A percentile compares a stretch with the other conserved stretches of the same genome.
Conservation (phyloP, 1,140 invertebrate species). For the Mercenaria mercenaria region DNA sequence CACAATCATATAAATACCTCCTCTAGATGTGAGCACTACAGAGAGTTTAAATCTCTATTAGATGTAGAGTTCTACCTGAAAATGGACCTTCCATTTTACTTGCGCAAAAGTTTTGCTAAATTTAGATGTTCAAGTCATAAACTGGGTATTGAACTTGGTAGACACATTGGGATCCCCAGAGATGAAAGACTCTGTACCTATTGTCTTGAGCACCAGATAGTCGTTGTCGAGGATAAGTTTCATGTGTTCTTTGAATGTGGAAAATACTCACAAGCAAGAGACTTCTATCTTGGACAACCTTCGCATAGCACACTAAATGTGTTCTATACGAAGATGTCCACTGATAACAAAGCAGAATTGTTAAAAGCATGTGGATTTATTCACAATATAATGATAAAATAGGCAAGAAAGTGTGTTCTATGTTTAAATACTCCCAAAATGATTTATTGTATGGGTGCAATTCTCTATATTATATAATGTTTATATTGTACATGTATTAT, state of each 20-base stretch:
- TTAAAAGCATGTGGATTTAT: too few relatives aligned
- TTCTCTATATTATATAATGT: too few relatives aligned
- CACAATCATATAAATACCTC: background rate
- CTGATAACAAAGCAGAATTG: too few relatives aligned
- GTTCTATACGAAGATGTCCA: too few relatives aligned
- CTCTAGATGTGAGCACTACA: slow-evolving; percentile 11
- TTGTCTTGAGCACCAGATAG: background rate
- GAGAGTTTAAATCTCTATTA: slow-evolving; percentile 3
- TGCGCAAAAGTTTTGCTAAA: background rate
- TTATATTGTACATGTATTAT: too few relatives aligned
- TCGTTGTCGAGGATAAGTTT: background rate
- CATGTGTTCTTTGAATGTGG: background rate
- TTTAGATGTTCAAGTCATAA: slow-evolving; percentile 11
- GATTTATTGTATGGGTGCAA: too few relatives aligned
- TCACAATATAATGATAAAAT: too few relatives aligned
- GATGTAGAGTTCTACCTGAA: slow-evolving; percentile 15
- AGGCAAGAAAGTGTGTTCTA: too few relatives aligned
- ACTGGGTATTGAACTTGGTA: slow-evolving; percentile 8
- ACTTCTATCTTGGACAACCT: too few relatives aligned
- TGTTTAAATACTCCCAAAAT: too few relatives aligned
- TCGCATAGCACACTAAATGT: too few relatives aligned
- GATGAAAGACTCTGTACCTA: background rate
- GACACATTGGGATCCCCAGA: slow-evolving; percentile 15
- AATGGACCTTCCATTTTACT: background rate
- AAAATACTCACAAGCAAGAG: too few relatives aligned